These are phyloP conservation scores for Cyrtonyx montezumae DNA, from an alignment of 2,113 vertebrate genomes.

Conservation along the genomic window DNA sequence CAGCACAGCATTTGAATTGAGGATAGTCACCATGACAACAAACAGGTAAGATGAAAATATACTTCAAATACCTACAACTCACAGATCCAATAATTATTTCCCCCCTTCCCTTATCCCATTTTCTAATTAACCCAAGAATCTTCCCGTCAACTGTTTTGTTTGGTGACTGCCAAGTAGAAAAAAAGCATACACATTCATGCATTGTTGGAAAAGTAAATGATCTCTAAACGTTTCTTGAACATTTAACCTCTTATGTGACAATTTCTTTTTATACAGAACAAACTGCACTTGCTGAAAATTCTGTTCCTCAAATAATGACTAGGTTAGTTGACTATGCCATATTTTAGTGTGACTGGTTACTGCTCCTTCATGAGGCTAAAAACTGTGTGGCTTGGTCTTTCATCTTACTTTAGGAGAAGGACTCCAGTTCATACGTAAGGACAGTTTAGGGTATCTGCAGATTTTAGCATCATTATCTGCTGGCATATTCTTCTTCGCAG, in stretches of 20 bases:
- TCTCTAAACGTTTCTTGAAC: background rate
- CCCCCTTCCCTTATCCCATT: too few species aligned
- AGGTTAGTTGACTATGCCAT: background rate
- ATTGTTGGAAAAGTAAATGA: background rate
- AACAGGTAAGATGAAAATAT: background rate
- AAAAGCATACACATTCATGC: background rate
- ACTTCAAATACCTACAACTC: background rate
- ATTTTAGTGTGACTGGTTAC: rapidly evolving
- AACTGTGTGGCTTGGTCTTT: background rate
- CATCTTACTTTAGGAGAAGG: background rate
- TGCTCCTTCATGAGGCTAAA: background rate
- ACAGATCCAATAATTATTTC: background rate
- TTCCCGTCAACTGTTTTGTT: background rate
- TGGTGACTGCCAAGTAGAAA: background rate
- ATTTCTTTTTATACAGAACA: background rate
- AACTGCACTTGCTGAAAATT: background rate
- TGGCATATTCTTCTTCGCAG: background rate
- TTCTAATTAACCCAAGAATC: background rate
- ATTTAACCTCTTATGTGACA: background rate
- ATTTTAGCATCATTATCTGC: background rate
- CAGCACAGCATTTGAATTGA: background rate
- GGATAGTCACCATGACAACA: background rate
- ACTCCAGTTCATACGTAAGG: background rate
- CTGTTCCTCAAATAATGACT: background rate
- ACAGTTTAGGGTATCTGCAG: background rate